phyloP scores from a whole-genome alignment of 2,113 vertebrate species.

The Spilogale gracilis region DNA sequence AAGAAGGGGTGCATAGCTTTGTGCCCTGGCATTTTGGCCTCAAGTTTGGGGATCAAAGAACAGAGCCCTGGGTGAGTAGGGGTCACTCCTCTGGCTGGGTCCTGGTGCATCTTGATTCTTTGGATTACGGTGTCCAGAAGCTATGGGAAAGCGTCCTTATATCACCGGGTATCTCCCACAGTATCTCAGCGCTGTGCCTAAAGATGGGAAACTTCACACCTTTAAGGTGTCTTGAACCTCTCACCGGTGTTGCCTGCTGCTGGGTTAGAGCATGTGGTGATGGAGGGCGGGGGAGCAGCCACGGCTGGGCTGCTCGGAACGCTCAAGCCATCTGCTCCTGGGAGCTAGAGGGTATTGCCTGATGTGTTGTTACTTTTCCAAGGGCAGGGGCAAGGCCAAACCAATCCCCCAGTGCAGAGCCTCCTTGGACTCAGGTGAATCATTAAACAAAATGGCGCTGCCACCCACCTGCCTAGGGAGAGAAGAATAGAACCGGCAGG shows the following conservation, averaged over 20 bases:
- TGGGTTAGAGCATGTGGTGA: fast-evolving
- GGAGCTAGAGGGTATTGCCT: neutral
- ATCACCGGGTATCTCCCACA: neutral
- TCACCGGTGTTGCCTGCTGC: fast-evolving
- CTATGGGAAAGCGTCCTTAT: neutral
- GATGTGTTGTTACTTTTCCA: neutral
- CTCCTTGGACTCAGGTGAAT: neutral
- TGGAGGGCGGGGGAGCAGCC: fast-evolving
- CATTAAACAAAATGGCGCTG: neutral
- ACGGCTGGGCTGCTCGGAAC: fast-evolving
- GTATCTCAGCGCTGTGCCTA: neutral
- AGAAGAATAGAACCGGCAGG: neutral
- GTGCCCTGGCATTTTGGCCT: neutral
- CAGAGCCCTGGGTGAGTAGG: neutral
- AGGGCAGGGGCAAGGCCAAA: neutral
- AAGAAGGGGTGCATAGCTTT: neutral
- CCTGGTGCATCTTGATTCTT: neutral
- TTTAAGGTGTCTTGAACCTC: neutral
- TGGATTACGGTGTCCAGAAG: neutral
- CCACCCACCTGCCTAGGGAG: neutral
- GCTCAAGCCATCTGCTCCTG: neutral
- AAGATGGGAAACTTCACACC: neutral
- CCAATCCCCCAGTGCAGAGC: neutral
- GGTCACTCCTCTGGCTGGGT: neutral
- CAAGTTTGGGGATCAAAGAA: neutral